A percentile compares a stretch with the other conserved stretches of the same genome.
Conservation (phyloP, 2,888 invertebrate species). For the Habroteleia sp. region DNA sequence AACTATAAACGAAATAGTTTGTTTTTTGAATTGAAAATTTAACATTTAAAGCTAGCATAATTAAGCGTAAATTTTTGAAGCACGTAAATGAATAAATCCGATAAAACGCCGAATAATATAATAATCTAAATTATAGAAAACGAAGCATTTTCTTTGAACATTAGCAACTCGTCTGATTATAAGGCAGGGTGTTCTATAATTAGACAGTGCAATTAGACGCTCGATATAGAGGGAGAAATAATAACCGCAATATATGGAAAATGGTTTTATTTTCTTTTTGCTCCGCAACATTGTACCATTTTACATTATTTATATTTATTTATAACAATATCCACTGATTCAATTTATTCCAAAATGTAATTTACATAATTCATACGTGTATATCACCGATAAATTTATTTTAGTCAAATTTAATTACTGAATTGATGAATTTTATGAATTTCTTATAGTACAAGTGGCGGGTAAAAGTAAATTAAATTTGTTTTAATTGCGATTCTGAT, state of each 20-base stretch:
- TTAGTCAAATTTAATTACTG: background rate
- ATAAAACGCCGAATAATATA: background rate
- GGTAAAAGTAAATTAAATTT: slow-evolving; percentile 25
- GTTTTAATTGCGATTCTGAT: slow-evolving; percentile 16
- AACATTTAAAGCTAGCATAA: no score
- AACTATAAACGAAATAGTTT: no score
- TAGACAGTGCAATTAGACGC: slow-evolving; percentile 30
- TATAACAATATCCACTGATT: slow-evolving; percentile 4
- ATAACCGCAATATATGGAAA: slow-evolving; percentile 28
- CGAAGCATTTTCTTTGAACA: slow-evolving; percentile 35
- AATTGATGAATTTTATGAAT: slow-evolving; percentile 27
- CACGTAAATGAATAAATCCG: background rate
- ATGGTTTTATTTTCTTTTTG: no score
- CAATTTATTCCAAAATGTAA: slow-evolving; percentile 5
- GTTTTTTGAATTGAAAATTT: no score
- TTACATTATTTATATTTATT: slow-evolving; percentile 36
- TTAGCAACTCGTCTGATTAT: slow-evolving; percentile 35
- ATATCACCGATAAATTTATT: no score
- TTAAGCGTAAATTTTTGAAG: no score
- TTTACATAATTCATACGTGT: background rate
- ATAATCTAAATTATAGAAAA: slow-evolving; percentile 15
- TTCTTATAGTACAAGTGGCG: background rate
- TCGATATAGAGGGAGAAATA: slow-evolving; percentile 29
- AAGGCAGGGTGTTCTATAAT: slow-evolving; percentile 39
- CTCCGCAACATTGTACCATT: no score